Evolutionary conservation across 1,140 invertebrate species (phyloP).

Genomic region (Drosophila murphyi): DNA sequence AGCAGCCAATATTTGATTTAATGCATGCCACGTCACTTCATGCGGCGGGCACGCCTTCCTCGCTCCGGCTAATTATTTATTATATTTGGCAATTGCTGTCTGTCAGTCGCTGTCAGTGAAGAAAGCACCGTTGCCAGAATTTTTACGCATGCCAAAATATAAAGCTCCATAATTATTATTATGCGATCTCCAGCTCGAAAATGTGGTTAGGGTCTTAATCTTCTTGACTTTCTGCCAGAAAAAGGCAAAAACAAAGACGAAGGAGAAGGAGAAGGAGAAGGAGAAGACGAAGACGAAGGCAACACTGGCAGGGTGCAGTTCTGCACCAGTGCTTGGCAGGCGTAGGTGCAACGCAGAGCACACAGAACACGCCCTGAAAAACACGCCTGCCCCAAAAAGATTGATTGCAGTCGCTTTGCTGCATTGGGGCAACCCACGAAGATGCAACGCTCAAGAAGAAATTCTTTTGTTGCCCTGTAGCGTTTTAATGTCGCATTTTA

Average conservation of each 20-base stretch:
- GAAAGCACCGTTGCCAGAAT: conserved; percentile 69
- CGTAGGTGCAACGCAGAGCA: conserved; percentile 79
- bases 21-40: conserved; percentile 68
- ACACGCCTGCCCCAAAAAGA: conserved; percentile 59
- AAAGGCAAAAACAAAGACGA: conserved; percentile 18
- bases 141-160: conserved; percentile 73
- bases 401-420: conserved; percentile 71
- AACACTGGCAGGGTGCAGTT: conserved; percentile 47
- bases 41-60: conserved; percentile 54
- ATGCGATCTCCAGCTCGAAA: conserved; percentile 34
- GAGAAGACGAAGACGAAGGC: conserved; percentile 17
- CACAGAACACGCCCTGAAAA: conserved; percentile 74
- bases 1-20: conserved; percentile 75
- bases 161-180: conserved; percentile 72
- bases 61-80: conserved; percentile 77
- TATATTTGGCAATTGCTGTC: conserved; percentile 83
- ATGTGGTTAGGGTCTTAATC: conserved; percentile 74
- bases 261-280: conserved; percentile 18
- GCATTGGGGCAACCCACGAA: conserved; percentile 64
- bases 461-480: conserved; percentile 61
- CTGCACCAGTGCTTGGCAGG: conserved; percentile 49
- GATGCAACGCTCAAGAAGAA: conserved; percentile 51
- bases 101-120: conserved; percentile 75
- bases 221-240: conserved; percentile 33
- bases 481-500: conserved; percentile 82